phyloP scores from a whole-genome alignment of 2,113 vertebrate genomes.

The Chaetodon trifascialis region DNA sequence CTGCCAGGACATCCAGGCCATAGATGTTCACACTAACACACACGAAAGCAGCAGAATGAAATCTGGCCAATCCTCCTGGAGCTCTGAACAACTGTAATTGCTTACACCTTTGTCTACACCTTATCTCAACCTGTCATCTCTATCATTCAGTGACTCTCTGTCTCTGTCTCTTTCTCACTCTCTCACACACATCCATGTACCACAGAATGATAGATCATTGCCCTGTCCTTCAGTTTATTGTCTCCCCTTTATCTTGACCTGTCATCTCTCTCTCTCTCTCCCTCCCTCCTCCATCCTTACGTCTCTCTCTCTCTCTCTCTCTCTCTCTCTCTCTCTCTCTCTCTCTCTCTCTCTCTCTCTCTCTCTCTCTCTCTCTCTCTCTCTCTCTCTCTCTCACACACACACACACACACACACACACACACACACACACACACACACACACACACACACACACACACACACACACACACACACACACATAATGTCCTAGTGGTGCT shows the following conservation, averaged over 20 bases:
- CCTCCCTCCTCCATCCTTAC: conserved; percentile 14
- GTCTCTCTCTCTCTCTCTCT: conserved; percentile 28
- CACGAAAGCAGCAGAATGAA: conserved; percentile 14
- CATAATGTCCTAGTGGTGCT: conserved; percentile 41
- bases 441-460: no score
- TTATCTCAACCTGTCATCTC: conserved; percentile 60
- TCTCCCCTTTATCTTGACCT: conserved; percentile 77
- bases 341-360: no score
- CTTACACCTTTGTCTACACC: conserved; percentile 23
- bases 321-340: conserved; percentile 24
- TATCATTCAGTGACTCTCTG: conserved; percentile 44
- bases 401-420: no score
- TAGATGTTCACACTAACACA: not conserved
- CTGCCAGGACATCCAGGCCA: not conserved
- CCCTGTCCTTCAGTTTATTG: conserved; percentile 71
- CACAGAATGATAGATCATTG: conserved; percentile 61
- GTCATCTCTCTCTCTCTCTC: conserved; percentile 68
- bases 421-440: no score
- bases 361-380: no score
- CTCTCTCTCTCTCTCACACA: no score
- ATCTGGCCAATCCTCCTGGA: conserved; percentile 9
- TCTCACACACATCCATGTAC: not conserved
- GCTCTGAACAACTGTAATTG: conserved; percentile 47
- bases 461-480: conserved; percentile 11
- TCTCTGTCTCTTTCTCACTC: conserved; percentile 19